Base-by-base conservation (phyloP, 2,888 invertebrate species). In the Lissocephala sabroskyi region DNA sequence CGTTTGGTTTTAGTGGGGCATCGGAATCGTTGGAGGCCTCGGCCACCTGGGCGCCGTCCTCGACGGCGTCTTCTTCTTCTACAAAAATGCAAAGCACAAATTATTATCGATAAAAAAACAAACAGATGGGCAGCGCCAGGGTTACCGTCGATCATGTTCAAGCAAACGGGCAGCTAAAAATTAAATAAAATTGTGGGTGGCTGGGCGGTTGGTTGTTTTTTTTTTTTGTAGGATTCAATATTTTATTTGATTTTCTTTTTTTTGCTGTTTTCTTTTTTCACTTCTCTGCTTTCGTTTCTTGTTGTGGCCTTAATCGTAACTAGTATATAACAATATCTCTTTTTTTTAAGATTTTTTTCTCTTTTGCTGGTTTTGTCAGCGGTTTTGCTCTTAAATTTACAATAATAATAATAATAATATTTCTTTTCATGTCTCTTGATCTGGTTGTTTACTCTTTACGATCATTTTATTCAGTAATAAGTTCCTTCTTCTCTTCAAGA, bases 21-120 rank as follows among this genome's bases (percentile, higher is more conserved):
- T 84, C 84, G 19, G 84, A 84, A 56, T 84, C 84, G 59, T 82
- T 84, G 4, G 84, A 84, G 13, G 80, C 59, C 58, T 84, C 84
- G 5, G 82, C 83, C 30, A 76, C 79, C 51, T 80, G 79, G 6
- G 79, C 80, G 30, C 76, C 73, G 39, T 82, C 84, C 46, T 84
- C 84, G 26, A 68, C 71, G 6, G 77, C 81, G 41, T 82, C 83
- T 54, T 83, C 83, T 55, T 83, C 84, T 68, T 84, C 84, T 84
- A 62, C 11, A 70, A 33, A n/a, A n/a, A n/a, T n/a, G n/a, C n/a
- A n/a, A n/a, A n/a, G n/a, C n/a, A n/a, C n/a, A n/a, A n/a, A 11
- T 36, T 23, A 36, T 50, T 49, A 40, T 4, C 14, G 3, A 49
- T 42, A 32, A 13, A 7, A 13, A n/a, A 13, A 13, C 4, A 29